Base-by-base conservation (phyloP, 2,797 vertebrate species). In the Dipus sagitta region DNA sequence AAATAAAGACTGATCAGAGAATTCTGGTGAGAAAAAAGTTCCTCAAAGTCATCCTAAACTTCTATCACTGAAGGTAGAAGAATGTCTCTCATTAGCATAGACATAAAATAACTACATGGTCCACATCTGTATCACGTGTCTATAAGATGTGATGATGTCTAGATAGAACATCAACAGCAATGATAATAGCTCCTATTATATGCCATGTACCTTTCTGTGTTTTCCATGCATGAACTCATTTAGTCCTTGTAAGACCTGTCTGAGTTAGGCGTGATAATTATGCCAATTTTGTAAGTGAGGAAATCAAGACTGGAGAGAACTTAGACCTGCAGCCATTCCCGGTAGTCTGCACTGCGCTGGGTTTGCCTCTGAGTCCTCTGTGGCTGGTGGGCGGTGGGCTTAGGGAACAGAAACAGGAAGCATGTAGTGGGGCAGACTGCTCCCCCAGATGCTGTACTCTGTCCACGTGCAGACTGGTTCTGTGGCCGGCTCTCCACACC, bases 401-500 rank as follows among this genome's bases (percentile, higher is more conserved):
- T 58, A 1, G 54, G 9, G 28, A 20, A 3, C n/a, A 20, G 21
- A 42, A 28, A 26, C 34, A 2, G 23, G 7, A 30, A 38, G 34
- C 0, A 5, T 1, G 17, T 14, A 11, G 15, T 17, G 12, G 15
- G 1, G 12, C 15, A 10, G 11, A 42, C 3, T 4, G 42, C n/a
- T 23, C 47, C 82, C 47, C 64, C 15, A 1, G 1, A 14, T n/a
- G 28, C 68, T 76, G 75, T 2, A 0, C 23, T 64, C 32, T 1
- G 26, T 15, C 26, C 32, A 1, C 0, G 30, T 10, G 3, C 0
- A 1, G 30, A 4, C 2, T 0, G 10, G 42, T n/a, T 58, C 32
- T 28, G 18, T 18, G 28, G 24, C 78, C 26, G 6, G 11, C 23
- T 60, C 54, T 47, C 34, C 32, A 21, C 0, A 0, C 23, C 12